A percentile compares a stretch with the other conserved stretches of the same genome.
Evolutionary conservation across 2,888 invertebrate species (phyloP).

Genomic region (Ectobius pallidus): DNA sequence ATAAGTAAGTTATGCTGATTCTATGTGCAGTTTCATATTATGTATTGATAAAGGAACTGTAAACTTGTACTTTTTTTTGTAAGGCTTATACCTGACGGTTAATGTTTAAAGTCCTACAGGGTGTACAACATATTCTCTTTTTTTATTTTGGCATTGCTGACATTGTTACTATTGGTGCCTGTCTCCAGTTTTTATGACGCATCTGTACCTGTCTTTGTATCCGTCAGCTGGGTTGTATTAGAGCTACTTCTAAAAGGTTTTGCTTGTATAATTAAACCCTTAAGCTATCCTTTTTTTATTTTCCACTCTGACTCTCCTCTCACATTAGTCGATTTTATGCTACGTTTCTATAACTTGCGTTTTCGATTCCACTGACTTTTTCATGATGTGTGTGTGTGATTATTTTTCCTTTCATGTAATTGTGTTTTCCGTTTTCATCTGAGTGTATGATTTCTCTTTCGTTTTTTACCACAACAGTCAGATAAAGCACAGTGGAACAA

Average conservation of each 20-base stretch:
- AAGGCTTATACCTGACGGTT: too few species aligned
- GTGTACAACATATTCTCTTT: not conserved
- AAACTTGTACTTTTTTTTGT: too few species aligned
- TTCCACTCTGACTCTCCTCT: not conserved
- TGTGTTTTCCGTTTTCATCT: constrained; percentile 8
- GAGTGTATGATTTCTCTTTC: not conserved
- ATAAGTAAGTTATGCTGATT: too few species aligned
- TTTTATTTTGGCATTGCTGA: not conserved
- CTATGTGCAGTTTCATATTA: too few species aligned
- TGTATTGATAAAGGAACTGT: too few species aligned
- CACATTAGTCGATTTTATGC: constrained; percentile 15
- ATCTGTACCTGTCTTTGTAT: constrained; percentile 19
- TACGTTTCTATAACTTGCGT: constrained; percentile 6
- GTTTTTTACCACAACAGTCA: not conserved
- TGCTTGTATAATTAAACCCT: constrained; percentile 29
- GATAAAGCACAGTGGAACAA: not conserved
- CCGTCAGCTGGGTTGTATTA: constrained; percentile 14
- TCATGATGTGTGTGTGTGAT: not conserved
- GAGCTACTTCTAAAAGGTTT: constrained; percentile 28
- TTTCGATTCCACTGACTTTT: constrained; percentile 6
- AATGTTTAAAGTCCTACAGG: too few species aligned
- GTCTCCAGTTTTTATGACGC: constrained; percentile 14
- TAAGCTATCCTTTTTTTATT: constrained; percentile 17
- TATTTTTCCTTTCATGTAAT: constrained; percentile 14
- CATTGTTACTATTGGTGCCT: not conserved